Evolutionary conservation across 1,140 invertebrate species (phyloP).

Genomic region (Dendroctonus valens): DNA sequence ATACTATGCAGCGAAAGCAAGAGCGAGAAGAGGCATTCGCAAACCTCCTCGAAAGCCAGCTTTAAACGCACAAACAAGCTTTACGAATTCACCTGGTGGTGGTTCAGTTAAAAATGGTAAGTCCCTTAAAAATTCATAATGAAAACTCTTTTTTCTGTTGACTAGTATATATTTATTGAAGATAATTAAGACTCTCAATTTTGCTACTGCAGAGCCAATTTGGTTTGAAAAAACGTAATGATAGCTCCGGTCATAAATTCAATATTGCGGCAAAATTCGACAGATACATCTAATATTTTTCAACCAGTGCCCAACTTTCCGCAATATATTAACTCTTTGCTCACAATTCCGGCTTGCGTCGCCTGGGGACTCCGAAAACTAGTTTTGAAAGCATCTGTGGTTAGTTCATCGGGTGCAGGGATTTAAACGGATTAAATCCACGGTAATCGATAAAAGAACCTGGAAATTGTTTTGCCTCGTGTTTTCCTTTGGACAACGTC

Average conservation of each 20-base stretch:
- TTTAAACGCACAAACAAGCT: constrained; percentile 49
- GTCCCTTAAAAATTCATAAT: not conserved
- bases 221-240: too few species aligned
- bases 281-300: not conserved
- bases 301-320: constrained; percentile 4
- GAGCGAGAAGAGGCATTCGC: constrained; percentile 79
- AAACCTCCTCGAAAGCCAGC: constrained; percentile 69
- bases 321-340: constrained; percentile 9
- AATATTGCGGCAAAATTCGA: not conserved
- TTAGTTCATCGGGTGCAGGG: constrained; percentile 8
- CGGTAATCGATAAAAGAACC: constrained; percentile 9
- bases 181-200: too few species aligned
- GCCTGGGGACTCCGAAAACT: constrained; percentile 6
- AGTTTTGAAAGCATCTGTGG: constrained; percentile 12
- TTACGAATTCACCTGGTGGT: constrained; percentile 41
- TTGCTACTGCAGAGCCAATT: too few species aligned
- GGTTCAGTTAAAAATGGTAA: constrained; percentile 30
- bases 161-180: too few species aligned
- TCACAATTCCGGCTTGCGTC: not conserved
- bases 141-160: too few species aligned
- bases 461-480: not conserved
- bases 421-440: constrained; percentile 14
- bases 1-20: constrained; percentile 92
- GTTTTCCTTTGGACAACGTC: too few species aligned
- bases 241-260: not conserved